These are phyloP conservation scores for Phyllotreta striolata DNA, from an alignment of 2,888 invertebrate species.

Conservation along the genomic window DNA sequence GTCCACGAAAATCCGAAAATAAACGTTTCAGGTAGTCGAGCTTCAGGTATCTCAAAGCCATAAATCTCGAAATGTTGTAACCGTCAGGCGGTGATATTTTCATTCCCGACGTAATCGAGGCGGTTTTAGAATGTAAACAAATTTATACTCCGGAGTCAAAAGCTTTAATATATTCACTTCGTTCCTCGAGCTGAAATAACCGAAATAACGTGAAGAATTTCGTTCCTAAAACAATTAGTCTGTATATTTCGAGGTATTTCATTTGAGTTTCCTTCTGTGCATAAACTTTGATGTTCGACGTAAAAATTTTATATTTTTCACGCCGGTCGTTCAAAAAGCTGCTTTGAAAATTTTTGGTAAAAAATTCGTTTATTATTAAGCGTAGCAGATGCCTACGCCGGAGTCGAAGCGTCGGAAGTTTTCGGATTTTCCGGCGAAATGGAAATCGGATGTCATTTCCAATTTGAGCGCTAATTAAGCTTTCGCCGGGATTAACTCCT, in stretches of 20 bases:
- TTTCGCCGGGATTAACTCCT: slow-evolving; percentile 26
- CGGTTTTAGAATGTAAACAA: slow-evolving; percentile 37
- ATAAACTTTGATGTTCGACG: too few relatives aligned
- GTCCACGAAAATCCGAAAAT: background rate
- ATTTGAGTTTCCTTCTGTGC: too few relatives aligned
- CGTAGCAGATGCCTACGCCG: too few relatives aligned
- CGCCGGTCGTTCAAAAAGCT: too few relatives aligned
- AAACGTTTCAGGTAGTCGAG: slow-evolving; percentile 8
- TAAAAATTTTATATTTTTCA: too few relatives aligned
- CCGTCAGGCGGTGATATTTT: slow-evolving; percentile 26
- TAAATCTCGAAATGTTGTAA: slow-evolving; percentile 29
- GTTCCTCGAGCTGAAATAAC: slow-evolving; percentile 28
- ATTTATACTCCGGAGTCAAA: slow-evolving; percentile 36
- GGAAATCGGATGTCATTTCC: slow-evolving; percentile 22
- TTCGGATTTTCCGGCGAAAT: slow-evolving; percentile 14
- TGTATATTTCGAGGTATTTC: too few relatives aligned
- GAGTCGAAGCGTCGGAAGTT: background rate
- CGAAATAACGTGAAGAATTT: slow-evolving; percentile 34
- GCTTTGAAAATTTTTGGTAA: too few relatives aligned
- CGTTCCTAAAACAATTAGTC: slow-evolving; percentile 31
- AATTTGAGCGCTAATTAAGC: slow-evolving; percentile 25
- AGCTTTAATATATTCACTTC: slow-evolving; percentile 32
- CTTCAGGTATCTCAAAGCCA: slow-evolving; percentile 22
- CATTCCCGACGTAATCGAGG: slow-evolving; percentile 29
- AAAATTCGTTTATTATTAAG: too few relatives aligned